Percentiles rank a stretch among this genome's conserved stretches.
Evolutionary conservation across 2,888 invertebrate species (phyloP).

Genomic region (Drosophila gaucha): DNA sequence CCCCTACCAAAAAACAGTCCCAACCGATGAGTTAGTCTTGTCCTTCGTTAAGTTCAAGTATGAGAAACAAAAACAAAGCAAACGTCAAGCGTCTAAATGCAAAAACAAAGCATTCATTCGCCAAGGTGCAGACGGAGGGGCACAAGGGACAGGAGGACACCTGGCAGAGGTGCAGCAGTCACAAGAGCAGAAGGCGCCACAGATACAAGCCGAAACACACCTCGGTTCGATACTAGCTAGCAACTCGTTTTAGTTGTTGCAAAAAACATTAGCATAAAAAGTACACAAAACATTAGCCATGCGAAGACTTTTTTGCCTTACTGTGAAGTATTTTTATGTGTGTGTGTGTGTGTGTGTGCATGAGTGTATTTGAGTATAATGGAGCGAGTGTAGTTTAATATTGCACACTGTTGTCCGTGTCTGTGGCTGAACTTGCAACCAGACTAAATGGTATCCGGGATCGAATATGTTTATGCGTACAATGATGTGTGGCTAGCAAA

Average conservation of each 20-base stretch:
- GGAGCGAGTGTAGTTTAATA: constrained; percentile 48
- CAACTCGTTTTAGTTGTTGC: constrained; percentile 48
- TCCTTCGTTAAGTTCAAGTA: not conserved
- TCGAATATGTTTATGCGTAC: constrained; percentile 25
- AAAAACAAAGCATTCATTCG: constrained; percentile 10
- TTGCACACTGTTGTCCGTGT: constrained; percentile 41
- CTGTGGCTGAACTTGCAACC: constrained; percentile 6
- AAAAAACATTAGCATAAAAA: constrained; percentile 54
- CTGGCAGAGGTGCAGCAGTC: constrained; percentile 1
- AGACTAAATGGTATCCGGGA: constrained; percentile 3
- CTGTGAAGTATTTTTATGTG: constrained; percentile 14
- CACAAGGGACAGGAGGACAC: not conserved
- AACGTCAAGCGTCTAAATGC: constrained; percentile 23
- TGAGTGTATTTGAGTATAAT: constrained; percentile 45
- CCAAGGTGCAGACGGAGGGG: not conserved
- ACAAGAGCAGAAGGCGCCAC: constrained; percentile 11
- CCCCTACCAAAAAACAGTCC: not conserved
- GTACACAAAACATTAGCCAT: constrained; percentile 52
- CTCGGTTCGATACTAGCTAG: constrained; percentile 14
- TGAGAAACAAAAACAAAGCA: constrained; percentile 31
- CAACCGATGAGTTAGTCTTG: not conserved
- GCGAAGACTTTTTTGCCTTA: constrained; percentile 36
- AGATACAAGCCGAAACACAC: constrained; percentile 18
- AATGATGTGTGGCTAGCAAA: not conserved
- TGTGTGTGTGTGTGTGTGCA: constrained; percentile 2